Base-by-base conservation (phyloP, 2,888 invertebrate species). In the Sthenelais limicola region DNA sequence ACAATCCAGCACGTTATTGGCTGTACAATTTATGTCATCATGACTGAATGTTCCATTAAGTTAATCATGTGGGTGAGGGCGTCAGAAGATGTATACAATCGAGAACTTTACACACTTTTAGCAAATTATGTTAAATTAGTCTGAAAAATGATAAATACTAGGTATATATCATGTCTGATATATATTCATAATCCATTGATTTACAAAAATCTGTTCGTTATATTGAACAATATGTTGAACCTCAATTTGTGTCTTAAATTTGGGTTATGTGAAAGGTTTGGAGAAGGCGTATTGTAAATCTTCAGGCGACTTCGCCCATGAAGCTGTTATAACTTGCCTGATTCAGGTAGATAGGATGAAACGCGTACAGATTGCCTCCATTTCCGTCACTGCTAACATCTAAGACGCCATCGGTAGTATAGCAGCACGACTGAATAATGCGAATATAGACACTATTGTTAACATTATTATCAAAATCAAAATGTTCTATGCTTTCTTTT, bases 291-390 rank as follows among this genome's bases (percentile, higher is more conserved):
- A n/a, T n/a, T n/a, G n/a, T n/a, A n/a, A n/a, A n/a, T n/a, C n/a
- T n/a, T n/a, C n/a, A n/a, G n/a, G n/a, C n/a, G n/a, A n/a, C n/a
- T n/a, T n/a, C n/a, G n/a, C n/a, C n/a, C n/a, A n/a, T n/a, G n/a
- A n/a, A n/a, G n/a, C n/a, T n/a, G n/a, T n/a, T n/a, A n/a, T n/a
- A n/a, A n/a, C n/a, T 66, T 35, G 24, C 38, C 38, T 32, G 49
- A 21, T 26, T 12, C 21, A 18, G 3, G 66, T 38, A 66, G 21
- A 66, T 1, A 24, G 66, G 66, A 24, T 66, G 66, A 2, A 4
- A 33, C 1, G 38, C 38, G 43, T 43, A 66, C 21, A 66, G 9
- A 66, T 33, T 66, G 66, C 66, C 66, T 4, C 32, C 66, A 18
- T 26, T 66, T 7, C 66, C 66, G 18, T 66, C 66, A 7, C 15